Conservation (phyloP, 2,888 invertebrate species). For the Gasteruption jaculator region DNA sequence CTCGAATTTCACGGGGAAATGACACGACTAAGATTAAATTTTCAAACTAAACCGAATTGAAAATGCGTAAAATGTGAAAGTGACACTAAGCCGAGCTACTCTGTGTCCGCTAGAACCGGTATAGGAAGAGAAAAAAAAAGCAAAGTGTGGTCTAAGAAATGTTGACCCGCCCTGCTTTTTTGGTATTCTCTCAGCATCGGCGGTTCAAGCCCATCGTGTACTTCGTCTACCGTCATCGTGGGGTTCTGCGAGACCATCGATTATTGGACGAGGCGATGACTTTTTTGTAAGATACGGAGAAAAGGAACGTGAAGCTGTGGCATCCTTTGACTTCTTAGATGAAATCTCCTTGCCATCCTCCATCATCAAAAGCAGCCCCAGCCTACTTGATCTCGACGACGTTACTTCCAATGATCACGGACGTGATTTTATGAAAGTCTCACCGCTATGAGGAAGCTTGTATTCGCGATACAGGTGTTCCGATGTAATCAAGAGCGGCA, state of each 20-base stretch:
- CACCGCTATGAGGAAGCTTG: constrained; percentile 31
- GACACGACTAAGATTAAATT: too few species aligned
- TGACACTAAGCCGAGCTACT: constrained; percentile 47
- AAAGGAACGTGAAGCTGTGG: constrained; percentile 72
- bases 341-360: constrained; percentile 51
- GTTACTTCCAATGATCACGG: constrained; percentile 26
- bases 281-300: constrained; percentile 76
- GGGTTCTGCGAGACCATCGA: constrained; percentile 61
- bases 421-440: constrained; percentile 38
- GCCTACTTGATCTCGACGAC: constrained; percentile 28
- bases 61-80: constrained; percentile 25
- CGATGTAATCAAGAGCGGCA: too few species aligned
- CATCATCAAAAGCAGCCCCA: constrained; percentile 24
- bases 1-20: too few species aligned
- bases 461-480: too few species aligned
- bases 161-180: constrained; percentile 42
- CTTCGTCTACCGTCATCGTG: constrained; percentile 44
- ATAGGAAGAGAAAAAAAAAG: constrained; percentile 31
- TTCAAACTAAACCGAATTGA: too few species aligned
- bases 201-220: constrained; percentile 49
- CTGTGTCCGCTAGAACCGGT: constrained; percentile 43
- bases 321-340: constrained; percentile 77
- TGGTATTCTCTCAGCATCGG: constrained; percentile 49
- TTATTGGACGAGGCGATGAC: constrained; percentile 72
- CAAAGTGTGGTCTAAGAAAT: constrained; percentile 40